Evolutionary conservation across 30 jellyfish, hydroid and myxozoan species (phyloP).

Genomic region (Chrysaora quinquecirrha): DNA sequence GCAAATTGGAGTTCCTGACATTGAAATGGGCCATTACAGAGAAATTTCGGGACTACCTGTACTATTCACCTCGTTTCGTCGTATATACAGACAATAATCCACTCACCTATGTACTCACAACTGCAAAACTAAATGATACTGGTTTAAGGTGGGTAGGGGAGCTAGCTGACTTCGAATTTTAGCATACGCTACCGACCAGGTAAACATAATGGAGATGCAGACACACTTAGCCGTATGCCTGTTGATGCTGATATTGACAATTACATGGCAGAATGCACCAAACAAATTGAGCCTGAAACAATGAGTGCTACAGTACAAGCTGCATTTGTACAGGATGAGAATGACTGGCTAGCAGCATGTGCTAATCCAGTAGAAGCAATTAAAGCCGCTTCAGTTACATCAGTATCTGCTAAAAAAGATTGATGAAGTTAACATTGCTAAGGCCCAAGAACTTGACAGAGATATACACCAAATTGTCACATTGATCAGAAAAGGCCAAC

Average conservation of each 20-base stretch:
- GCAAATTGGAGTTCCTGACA: conserved; percentile 68
- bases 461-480: not conserved
- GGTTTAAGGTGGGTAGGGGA: conserved; percentile 58
- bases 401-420: not conserved
- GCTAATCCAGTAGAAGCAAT: not conserved
- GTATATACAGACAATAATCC: conserved; percentile 28
- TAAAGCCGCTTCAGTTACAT: not conserved
- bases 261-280: not conserved
- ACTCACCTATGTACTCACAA: conserved; percentile 51
- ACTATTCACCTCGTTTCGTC: conserved; percentile 42
- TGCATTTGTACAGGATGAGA: not conserved
- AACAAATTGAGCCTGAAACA: not conserved
- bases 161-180: conserved; percentile 49
- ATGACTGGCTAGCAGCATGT: conserved; percentile 1
- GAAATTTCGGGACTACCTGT: conserved; percentile 47
- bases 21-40: conserved; percentile 63
- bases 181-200: conserved; percentile 44
- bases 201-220: conserved; percentile 37
- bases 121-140: conserved; percentile 61
- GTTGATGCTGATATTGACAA: not conserved
- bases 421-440: not conserved
- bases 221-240: conserved; percentile 15
- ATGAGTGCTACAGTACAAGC: conserved; percentile 1
- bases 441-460: not conserved
- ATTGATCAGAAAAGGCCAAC: not conserved